These are phyloP conservation scores for Taeniopygia guttata DNA, from an alignment of 2,797 vertebrate species.

Conservation along the genomic window DNA sequence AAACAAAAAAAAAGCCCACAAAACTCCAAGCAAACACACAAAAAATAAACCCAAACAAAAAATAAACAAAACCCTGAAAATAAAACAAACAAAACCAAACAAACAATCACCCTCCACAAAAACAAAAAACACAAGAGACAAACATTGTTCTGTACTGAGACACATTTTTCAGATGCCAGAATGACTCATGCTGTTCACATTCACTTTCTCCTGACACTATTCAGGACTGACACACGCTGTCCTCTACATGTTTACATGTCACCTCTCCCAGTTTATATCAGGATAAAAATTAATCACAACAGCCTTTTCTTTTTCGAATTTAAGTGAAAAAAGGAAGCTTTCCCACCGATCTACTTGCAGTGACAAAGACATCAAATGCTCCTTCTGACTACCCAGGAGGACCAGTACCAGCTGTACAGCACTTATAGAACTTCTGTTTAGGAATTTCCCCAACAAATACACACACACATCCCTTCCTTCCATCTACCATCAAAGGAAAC, in stretches of 20 bases:
- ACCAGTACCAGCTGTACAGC: not conserved
- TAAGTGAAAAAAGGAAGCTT: not conserved
- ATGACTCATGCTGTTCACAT: not conserved
- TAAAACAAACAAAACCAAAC: not conserved
- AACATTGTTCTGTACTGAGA: not conserved
- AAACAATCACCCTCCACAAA: not conserved
- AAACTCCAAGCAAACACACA: not conserved
- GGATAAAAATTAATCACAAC: not conserved
- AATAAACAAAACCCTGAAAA: not conserved
- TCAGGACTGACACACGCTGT: not conserved
- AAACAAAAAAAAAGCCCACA: not conserved
- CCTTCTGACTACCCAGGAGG: not conserved
- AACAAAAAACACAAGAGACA: not conserved
- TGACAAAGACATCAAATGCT: not conserved
- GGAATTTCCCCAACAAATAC: not conserved
- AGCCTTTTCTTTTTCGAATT: not conserved
- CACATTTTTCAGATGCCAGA: not conserved
- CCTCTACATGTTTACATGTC: not conserved
- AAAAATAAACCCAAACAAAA: not conserved
- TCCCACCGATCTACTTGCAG: not conserved
- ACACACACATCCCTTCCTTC: not conserved
- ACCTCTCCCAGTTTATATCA: not conserved
- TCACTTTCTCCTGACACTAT: not conserved
- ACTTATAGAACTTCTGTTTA: not conserved
- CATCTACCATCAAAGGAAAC: not conserved